These are phyloP conservation scores for Caenorhabditis inopinata DNA, from an alignment of 1,140 invertebrate species.

Conservation along the genomic window DNA sequence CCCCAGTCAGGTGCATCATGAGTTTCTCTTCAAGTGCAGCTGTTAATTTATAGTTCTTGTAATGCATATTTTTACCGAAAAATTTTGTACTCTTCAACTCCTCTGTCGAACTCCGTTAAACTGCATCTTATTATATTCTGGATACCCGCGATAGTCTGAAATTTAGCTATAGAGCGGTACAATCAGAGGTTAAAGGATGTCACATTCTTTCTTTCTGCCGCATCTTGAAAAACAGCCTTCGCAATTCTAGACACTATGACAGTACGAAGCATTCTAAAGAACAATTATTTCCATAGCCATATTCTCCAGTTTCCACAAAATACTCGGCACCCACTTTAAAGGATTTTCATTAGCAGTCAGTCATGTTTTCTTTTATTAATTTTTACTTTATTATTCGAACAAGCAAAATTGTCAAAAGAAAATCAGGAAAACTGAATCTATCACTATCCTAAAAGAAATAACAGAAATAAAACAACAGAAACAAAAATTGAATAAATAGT, in stretches of 20 bases:
- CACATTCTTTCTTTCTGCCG: not conserved
- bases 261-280: not conserved
- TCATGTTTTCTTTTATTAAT: too few relatives aligned
- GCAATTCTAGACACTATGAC: not conserved
- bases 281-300: not conserved
- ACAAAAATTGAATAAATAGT: not conserved
- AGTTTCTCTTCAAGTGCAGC: not conserved
- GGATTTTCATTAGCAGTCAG: too few relatives aligned
- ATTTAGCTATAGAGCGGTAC: too few relatives aligned
- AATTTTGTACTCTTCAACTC: not conserved
- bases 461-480: not conserved
- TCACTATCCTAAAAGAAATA: not conserved
- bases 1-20: constrained; percentile 3
- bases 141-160: not conserved
- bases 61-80: not conserved
- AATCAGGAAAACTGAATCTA: too few relatives aligned
- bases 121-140: constrained; percentile 11
- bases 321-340: not conserved
- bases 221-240: not conserved
- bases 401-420: too few relatives aligned
- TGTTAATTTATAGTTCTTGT: not conserved
- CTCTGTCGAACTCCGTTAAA: constrained; percentile 1
- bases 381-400: too few relatives aligned
- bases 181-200: too few relatives aligned
- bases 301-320: not conserved